Percentiles rank a stretch among this genome's conserved stretches.
These are phyloP conservation scores for Sycophaga agraensis DNA, from an alignment of 1,140 invertebrate genomes.

Conservation along the genomic window DNA sequence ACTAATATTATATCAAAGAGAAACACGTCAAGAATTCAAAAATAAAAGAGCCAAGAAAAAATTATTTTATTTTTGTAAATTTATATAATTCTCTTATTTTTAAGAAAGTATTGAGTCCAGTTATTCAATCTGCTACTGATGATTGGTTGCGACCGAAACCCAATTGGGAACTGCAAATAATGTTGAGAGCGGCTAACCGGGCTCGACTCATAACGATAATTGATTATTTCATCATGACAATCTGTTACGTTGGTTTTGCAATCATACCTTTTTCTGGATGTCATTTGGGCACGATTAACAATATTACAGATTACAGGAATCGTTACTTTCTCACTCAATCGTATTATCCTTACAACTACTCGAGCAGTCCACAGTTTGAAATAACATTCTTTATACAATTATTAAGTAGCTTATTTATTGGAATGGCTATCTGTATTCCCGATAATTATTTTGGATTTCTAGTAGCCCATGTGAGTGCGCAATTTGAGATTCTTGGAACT, in stretches of 20 bases:
- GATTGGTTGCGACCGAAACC: neutral
- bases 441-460: slow-evolving; percentile 18
- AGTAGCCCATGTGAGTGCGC: neutral
- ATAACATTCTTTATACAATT: neutral
- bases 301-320: neutral
- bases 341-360: neutral
- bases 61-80: neutral
- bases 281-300: neutral
- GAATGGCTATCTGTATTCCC: neutral
- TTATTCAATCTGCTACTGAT: neutral
- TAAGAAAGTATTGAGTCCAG: neutral
- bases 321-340: neutral
- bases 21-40: no score
- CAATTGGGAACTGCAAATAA: neutral
- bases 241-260: neutral
- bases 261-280: neutral
- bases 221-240: neutral
- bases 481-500: slow-evolving; percentile 5
- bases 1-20: no score
- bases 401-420: neutral
- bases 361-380: neutral
- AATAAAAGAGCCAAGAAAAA: neutral
- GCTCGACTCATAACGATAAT: neutral
- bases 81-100: no score
- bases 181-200: neutral